These are phyloP conservation scores for Cataglyphis hispanica DNA, from an alignment of 1,140 invertebrate species.

Conservation along the genomic window DNA sequence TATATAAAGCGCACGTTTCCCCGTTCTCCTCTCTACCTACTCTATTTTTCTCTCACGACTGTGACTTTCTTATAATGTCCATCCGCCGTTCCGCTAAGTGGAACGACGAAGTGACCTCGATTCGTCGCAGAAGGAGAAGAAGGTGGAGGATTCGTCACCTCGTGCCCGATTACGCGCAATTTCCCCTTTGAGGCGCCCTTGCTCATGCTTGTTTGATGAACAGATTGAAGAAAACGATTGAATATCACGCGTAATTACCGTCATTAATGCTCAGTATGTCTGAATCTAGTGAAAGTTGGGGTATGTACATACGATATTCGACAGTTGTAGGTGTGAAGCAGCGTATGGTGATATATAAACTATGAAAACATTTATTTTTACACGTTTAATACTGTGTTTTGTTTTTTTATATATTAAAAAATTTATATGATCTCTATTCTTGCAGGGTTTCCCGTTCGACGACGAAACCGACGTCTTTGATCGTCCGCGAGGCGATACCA, in stretches of 20 bases:
- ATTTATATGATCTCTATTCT: slow-evolving; percentile 39
- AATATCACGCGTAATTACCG: neutral
- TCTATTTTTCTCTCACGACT: neutral
- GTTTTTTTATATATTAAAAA: too few species aligned
- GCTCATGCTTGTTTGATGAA: slow-evolving; percentile 40
- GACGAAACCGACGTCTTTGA: slow-evolving; percentile 84
- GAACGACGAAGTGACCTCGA: slow-evolving; percentile 51
- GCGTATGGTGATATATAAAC: too few species aligned
- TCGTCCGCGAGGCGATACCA: slow-evolving; percentile 86
- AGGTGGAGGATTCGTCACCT: slow-evolving; percentile 50
- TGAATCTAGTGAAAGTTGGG: too few species aligned
- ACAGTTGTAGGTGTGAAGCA: too few species aligned
- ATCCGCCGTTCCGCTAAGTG: neutral
- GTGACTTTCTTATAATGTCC: slow-evolving; percentile 23
- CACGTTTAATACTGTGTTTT: too few species aligned
- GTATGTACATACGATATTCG: too few species aligned
- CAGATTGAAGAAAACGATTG: slow-evolving; percentile 16
- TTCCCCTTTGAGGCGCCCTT: slow-evolving; percentile 25
- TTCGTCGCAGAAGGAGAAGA: slow-evolving; percentile 18
- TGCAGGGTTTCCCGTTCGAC: slow-evolving; percentile 90
- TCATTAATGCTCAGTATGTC: neutral
- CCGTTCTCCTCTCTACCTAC: neutral
- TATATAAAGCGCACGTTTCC: slow-evolving; percentile 11
- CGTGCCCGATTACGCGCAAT: slow-evolving; percentile 54
- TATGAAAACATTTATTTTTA: too few species aligned